Conservation (phyloP, 37 sponge, comb jelly and placozoan genomes). For the Chondrosia reniformis region DNA sequence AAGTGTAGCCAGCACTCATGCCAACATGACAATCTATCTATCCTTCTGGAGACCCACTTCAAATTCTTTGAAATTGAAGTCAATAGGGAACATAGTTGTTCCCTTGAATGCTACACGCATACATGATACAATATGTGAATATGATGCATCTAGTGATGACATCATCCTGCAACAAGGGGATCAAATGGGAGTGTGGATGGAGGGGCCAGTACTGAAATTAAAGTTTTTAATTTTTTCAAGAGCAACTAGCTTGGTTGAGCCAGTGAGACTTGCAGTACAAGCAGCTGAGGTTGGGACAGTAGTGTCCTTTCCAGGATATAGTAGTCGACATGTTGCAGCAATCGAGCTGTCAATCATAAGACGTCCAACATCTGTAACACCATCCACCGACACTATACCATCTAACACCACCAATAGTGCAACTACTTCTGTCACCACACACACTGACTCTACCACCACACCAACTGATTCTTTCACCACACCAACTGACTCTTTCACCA, state of each 20-base stretch:
- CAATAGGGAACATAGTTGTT: neutral
- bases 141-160: neutral
- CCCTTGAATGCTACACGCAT: neutral
- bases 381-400: neutral
- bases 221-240: neutral
- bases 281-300: neutral
- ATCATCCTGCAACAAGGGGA: conserved; percentile 12
- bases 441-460: neutral
- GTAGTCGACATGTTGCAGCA: neutral
- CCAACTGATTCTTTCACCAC: neutral
- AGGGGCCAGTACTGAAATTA: neutral
- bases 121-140: neutral
- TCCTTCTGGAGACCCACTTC: conserved; percentile 12
- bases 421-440: neutral
- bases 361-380: too few relatives aligned
- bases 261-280: neutral
- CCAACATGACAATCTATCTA: neutral
- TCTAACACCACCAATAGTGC: neutral
- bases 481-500: neutral
- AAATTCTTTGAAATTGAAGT: neutral
- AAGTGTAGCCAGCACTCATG: too few relatives aligned
- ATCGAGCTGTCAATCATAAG: conserved; percentile 1
- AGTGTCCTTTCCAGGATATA: neutral
- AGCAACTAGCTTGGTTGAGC: neutral
- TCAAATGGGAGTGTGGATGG: conserved; percentile 15